Evolutionary conservation across 2,888 invertebrate genomes (phyloP).

Genomic region (Pristionchus fissidentatus): DNA sequence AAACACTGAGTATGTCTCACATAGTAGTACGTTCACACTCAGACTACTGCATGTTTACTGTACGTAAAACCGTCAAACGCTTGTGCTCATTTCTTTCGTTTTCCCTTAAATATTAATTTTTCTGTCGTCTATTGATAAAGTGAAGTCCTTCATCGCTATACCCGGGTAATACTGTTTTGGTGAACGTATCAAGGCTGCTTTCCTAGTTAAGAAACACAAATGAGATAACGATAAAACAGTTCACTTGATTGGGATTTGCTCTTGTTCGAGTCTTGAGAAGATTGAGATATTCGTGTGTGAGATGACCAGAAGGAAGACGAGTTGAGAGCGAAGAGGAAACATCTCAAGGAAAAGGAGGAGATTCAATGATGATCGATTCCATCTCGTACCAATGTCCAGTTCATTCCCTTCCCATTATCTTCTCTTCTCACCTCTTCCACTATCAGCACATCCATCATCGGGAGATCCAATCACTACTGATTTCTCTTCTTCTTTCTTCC

Average conservation of each 20-base stretch:
- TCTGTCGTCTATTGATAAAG: neutral
- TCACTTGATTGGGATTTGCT: slow-evolving; percentile 11
- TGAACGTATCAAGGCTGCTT: neutral
- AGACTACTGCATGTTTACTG: neutral
- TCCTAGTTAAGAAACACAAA: too few species aligned
- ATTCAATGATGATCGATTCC: neutral
- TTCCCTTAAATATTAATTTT: neutral
- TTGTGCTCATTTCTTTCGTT: neutral
- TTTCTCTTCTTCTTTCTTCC: neutral
- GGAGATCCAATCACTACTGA: neutral
- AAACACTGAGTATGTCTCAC: too few species aligned
- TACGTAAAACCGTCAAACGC: neutral
- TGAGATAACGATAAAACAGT: too few species aligned
- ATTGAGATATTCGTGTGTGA: neutral
- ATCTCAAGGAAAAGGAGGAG: neutral
- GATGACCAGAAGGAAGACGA: neutral
- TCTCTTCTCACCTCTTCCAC: slow-evolving; percentile 10
- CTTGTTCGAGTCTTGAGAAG: neutral
- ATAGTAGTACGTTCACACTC: neutral
- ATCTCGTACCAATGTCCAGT: neutral
- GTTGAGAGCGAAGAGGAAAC: neutral
- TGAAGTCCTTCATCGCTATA: slow-evolving; percentile 5
- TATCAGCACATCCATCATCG: slow-evolving; percentile 22
- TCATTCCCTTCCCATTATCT: too few species aligned
- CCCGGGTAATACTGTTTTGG: neutral